Percentiles rank a stretch among this genome's conserved stretches.
Evolutionary conservation across 2,888 invertebrate genomes (phyloP).

Genomic region (Cephus sareptanus): DNA sequence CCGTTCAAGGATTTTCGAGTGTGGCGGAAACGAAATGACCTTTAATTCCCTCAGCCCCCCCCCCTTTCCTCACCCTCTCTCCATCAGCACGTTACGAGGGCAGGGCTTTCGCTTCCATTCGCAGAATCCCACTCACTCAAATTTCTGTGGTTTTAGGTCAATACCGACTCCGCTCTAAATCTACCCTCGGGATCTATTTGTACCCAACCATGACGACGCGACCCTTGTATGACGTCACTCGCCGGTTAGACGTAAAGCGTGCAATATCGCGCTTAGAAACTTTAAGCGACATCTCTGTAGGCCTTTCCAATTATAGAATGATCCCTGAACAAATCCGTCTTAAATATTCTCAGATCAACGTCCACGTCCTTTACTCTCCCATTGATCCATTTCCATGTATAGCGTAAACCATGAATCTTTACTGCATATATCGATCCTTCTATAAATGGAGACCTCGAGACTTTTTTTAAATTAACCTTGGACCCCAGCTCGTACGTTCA

Average conservation of each 20-base stretch:
- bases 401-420: background rate
- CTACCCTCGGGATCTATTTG: background rate
- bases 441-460: background rate
- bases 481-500: background rate
- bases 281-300: background rate
- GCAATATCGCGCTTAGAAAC: background rate
- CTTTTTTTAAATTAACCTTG: background rate
- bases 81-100: background rate
- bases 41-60: background rate
- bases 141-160: background rate
- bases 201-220: background rate
- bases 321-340: background rate
- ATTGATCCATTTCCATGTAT: background rate
- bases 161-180: background rate
- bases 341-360: background rate
- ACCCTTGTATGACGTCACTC: no score
- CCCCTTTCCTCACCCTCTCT: background rate
- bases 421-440: background rate
- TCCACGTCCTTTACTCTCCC: background rate
- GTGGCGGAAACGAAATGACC: background rate
- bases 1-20: background rate
- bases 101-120: background rate
- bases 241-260: background rate
- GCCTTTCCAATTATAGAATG: background rate
- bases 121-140: background rate